Conservation (phyloP, 1,140 invertebrate species). For the Panagrolaimus sp. region DNA sequence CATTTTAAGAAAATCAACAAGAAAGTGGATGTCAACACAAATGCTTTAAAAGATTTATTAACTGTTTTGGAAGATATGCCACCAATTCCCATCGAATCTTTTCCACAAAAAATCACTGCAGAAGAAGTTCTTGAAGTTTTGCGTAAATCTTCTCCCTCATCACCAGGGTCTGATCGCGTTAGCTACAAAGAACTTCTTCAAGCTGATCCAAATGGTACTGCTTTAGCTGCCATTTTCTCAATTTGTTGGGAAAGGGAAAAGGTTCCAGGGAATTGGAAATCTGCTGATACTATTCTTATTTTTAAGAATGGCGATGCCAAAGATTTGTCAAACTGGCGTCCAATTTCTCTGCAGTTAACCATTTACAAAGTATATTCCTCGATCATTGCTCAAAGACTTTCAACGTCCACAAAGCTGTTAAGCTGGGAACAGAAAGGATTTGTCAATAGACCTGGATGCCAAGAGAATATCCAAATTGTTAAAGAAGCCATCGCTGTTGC, state of each 20-base stretch:
- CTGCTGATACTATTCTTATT: not conserved
- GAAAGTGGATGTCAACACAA: no score
- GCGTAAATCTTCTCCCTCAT: no score
- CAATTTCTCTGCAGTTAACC: constrained; percentile 4
- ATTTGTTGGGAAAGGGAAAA: not conserved
- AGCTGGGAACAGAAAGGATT: constrained; percentile 18
- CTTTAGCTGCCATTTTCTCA: not conserved
- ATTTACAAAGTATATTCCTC: constrained; percentile 17
- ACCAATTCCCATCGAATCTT: no score
- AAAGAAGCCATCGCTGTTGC: constrained; percentile 7
- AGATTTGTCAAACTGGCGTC: constrained; percentile 16
- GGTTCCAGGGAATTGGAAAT: not conserved
- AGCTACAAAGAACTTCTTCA: not conserved
- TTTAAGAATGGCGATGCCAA: not conserved
- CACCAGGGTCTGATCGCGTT: not conserved
- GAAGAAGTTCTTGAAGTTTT: no score
- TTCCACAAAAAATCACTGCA: no score
- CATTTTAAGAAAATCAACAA: no score
- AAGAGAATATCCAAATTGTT: constrained; percentile 14
- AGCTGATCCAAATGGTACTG: not conserved
- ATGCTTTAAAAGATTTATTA: no score
- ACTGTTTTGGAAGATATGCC: no score
- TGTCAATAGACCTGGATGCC: not conserved
- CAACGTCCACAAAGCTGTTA: not conserved
- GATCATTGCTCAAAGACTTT: not conserved